Conservation (phyloP, 2,888 invertebrate genomes). For the Drymonia ruficornis region DNA sequence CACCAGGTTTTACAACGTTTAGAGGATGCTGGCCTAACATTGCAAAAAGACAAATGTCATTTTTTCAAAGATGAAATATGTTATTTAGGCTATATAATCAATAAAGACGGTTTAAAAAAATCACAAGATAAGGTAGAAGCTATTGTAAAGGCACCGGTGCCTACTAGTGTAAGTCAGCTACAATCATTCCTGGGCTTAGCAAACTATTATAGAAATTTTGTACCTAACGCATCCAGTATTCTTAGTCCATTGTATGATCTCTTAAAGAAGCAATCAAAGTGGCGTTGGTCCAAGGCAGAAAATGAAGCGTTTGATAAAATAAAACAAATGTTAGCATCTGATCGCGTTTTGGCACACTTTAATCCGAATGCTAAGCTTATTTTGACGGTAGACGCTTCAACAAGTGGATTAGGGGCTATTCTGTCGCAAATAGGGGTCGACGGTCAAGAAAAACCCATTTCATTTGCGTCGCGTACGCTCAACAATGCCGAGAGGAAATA, state of each 20-base stretch:
- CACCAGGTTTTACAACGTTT: slow-evolving; percentile 9
- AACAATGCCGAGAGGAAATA: neutral
- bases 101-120: slow-evolving; percentile 16
- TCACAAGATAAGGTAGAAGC: slow-evolving; percentile 20
- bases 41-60: slow-evolving; percentile 23
- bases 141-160: slow-evolving; percentile 21
- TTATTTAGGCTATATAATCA: slow-evolving; percentile 20
- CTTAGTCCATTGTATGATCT: slow-evolving; percentile 24
- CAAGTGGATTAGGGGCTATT: neutral
- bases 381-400: neutral
- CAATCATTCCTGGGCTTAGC: slow-evolving; percentile 34
- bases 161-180: slow-evolving; percentile 20
- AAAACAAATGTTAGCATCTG: slow-evolving; percentile 25
- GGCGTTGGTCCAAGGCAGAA: slow-evolving; percentile 14
- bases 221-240: slow-evolving; percentile 17
- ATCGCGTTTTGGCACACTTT: slow-evolving; percentile 1
- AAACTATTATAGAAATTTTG: slow-evolving; percentile 28
- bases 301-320: slow-evolving; percentile 13
- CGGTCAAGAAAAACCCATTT: neutral
- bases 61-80: slow-evolving; percentile 22
- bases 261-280: slow-evolving; percentile 19
- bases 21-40: slow-evolving; percentile 12
- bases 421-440: neutral
- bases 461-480: neutral
- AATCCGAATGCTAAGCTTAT: neutral